Percentiles rank a stretch among this genome's conserved stretches.
Conservation (phyloP, 2,797 vertebrate genomes). For the Malurus splendens region DNA sequence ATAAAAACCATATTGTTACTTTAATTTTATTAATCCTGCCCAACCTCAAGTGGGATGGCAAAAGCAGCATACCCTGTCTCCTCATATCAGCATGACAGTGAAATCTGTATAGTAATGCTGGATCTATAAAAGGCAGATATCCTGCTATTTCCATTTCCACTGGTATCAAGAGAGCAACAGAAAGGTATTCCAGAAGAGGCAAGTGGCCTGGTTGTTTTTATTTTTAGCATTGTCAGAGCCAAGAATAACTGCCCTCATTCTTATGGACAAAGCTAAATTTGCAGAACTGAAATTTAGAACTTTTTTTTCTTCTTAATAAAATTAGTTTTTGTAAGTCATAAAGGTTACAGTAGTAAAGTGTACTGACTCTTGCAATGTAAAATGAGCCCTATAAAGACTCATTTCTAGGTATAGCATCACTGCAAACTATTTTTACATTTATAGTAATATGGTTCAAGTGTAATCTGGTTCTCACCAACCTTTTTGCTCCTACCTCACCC, state of each 20-base stretch:
- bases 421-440: neutral
- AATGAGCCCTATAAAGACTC: neutral
- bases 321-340: neutral
- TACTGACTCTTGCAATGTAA: neutral
- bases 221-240: neutral
- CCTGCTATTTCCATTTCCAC: neutral
- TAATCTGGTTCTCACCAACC: neutral
- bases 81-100: neutral
- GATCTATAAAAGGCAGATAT: neutral
- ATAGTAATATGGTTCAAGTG: neutral
- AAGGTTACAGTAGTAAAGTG: neutral
- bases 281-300: neutral
- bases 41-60: neutral
- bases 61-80: neutral
- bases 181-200: neutral
- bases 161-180: neutral
- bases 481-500: neutral
- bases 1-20: neutral
- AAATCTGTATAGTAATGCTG: neutral
- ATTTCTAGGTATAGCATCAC: neutral
- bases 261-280: neutral
- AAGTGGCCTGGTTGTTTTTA: neutral
- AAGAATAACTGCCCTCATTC: slow-evolving; percentile 6
- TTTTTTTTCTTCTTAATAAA: neutral
- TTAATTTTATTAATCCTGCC: neutral